A percentile compares a stretch with the other conserved stretches of the same genome.
These are phyloP conservation scores for Ctenoplectra terminalis DNA, from an alignment of 1,140 invertebrate genomes.

Conservation along the genomic window DNA sequence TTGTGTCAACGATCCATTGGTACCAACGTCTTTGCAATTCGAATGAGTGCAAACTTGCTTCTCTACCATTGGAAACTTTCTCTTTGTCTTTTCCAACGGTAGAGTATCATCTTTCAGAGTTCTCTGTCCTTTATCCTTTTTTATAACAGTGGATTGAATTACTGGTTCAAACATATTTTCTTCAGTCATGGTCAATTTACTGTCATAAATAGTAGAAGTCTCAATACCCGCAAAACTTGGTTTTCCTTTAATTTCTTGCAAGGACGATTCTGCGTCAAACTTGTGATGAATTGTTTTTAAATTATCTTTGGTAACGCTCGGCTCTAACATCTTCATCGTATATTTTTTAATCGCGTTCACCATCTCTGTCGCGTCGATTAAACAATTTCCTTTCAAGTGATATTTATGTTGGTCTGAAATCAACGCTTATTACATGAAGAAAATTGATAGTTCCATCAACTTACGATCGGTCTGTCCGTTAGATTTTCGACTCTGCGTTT, in stretches of 20 bases:
- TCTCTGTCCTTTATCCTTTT: neutral
- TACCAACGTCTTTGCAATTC: slow-evolving; percentile 25
- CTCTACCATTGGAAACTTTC: neutral
- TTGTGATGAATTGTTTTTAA: neutral
- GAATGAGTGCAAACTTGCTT: neutral
- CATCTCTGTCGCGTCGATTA: slow-evolving; percentile 9
- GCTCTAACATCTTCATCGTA: slow-evolving; percentile 7
- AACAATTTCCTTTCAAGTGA: neutral
- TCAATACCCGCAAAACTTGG: neutral
- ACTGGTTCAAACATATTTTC: neutral
- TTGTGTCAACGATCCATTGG: neutral
- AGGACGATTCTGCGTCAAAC: neutral
- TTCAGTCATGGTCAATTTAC: slow-evolving; percentile 3
- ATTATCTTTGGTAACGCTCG: neutral
- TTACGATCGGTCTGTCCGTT: slow-evolving; percentile 13
- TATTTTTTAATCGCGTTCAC: slow-evolving; percentile 36
- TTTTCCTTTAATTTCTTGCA: neutral
- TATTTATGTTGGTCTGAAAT: slow-evolving; percentile 21
- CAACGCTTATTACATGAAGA: neutral
- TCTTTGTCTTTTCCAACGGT: neutral
- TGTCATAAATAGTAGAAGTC: neutral
- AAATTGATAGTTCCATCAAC: neutral
- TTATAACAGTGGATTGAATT: neutral
- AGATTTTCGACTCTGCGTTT: neutral
- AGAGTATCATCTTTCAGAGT: neutral